phyloP scores from a whole-genome alignment of 2,888 invertebrate genomes.

The Megamerina dolium region DNA sequence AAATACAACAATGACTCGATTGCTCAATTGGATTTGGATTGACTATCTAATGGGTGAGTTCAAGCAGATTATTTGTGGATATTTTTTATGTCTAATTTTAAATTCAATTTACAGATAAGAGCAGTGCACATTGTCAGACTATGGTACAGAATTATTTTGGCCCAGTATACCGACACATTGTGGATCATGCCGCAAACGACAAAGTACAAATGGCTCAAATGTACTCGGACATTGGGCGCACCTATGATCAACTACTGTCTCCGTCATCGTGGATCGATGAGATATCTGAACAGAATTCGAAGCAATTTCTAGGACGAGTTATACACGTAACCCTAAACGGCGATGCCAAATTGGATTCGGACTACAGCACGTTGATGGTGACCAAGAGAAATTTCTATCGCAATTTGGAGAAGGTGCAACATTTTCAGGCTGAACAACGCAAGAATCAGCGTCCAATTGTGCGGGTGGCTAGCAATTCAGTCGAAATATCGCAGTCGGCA shows the following conservation, averaged over 20 bases:
- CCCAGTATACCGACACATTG: constrained; percentile 37
- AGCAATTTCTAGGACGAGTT: constrained; percentile 33
- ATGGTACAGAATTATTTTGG: constrained; percentile 32
- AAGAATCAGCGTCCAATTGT: constrained; percentile 1
- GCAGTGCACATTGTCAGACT: constrained; percentile 30
- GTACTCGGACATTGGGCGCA: constrained; percentile 36
- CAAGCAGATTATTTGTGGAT: not conserved
- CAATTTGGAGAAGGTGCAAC: constrained; percentile 40
- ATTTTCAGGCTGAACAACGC: constrained; percentile 27
- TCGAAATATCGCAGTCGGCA: constrained; percentile 18
- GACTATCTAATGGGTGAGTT: constrained; percentile 42
- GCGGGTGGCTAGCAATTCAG: not conserved
- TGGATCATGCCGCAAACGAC: constrained; percentile 34
- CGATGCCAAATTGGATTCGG: constrained; percentile 34
- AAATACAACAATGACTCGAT: constrained; percentile 32
- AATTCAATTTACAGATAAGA: constrained; percentile 31
- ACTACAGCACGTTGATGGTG: constrained; percentile 32
- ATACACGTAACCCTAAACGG: constrained; percentile 41
- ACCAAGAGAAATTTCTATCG: constrained; percentile 39
- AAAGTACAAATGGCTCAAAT: constrained; percentile 36
- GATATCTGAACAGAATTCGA: constrained; percentile 38
- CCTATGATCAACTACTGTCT: constrained; percentile 33
- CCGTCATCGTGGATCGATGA: constrained; percentile 43
- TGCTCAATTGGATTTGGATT: constrained; percentile 44
- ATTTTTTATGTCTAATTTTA: not conserved